Percentiles rank a stretch among this genome's conserved stretches.
Evolutionary conservation across 37 sponge, comb jelly and placozoan genomes (phyloP).

Genomic region (Eunapius fragilis): DNA sequence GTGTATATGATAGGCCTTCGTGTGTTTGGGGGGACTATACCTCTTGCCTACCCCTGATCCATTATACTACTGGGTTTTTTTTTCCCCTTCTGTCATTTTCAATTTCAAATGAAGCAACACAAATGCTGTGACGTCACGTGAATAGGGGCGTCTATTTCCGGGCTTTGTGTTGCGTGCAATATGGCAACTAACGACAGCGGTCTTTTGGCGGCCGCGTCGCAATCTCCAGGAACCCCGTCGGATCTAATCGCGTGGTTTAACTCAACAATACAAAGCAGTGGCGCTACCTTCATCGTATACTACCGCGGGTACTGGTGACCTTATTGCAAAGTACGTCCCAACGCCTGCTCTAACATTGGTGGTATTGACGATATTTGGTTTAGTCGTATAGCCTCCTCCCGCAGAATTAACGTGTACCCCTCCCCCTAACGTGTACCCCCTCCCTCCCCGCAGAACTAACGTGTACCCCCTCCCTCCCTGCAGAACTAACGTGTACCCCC

Average conservation of each 20-base stretch:
- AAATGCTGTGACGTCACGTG: too few species aligned
- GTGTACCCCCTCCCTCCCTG: too few species aligned
- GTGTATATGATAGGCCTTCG: neutral
- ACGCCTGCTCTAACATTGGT: neutral
- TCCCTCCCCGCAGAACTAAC: too few species aligned
- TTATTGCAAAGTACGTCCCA: constrained; percentile 78
- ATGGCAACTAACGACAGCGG: neutral
- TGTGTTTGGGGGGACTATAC: neutral
- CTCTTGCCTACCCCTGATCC: neutral
- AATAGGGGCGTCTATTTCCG: too few species aligned
- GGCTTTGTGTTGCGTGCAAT: too few species aligned
- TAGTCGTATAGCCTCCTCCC: too few species aligned
- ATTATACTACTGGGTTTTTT: neutral
- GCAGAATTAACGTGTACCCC: too few species aligned
- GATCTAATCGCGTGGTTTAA: constrained; percentile 72
- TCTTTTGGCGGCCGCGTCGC: too few species aligned
- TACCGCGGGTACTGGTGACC: constrained; percentile 93
- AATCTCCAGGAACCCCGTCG: neutral
- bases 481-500: too few species aligned
- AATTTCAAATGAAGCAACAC: too few species aligned
- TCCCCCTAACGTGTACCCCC: too few species aligned
- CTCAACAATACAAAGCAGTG: constrained; percentile 45
- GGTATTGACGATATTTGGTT: too few species aligned
- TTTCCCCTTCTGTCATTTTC: neutral
- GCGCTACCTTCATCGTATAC: constrained; percentile 78